phyloP scores from a whole-genome alignment of 2,113 vertebrate genomes.

The Uropsilus gracilis region DNA sequence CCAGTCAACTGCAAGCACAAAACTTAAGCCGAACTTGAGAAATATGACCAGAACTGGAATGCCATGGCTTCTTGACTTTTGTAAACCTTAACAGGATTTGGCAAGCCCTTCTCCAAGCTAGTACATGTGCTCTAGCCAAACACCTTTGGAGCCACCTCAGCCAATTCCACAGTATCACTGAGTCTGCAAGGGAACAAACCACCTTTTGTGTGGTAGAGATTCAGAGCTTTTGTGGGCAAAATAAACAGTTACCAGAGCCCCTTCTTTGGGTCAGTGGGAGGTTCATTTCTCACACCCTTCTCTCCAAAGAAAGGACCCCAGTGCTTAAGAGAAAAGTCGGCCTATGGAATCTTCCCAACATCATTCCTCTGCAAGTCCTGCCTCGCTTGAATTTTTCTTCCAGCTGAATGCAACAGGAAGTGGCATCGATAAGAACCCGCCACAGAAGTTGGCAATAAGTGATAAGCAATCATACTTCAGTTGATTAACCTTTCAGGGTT shows the following conservation, averaged over 20 bases:
- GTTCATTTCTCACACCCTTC: conserved; percentile 33
- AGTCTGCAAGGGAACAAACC: conserved; percentile 28
- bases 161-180: conserved; percentile 55
- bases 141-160: conserved; percentile 68
- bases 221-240: conserved; percentile 51
- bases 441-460: neutral
- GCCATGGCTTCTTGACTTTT: conserved; percentile 75
- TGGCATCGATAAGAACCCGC: neutral
- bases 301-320: conserved; percentile 40
- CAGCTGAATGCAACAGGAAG: conserved; percentile 3
- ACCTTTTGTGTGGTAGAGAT: conserved; percentile 69
- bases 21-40: conserved; percentile 76
- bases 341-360: neutral
- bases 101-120: conserved; percentile 69
- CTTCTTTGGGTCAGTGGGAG: conserved; percentile 43
- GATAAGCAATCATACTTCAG: neutral
- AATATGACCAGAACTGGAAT: conserved; percentile 74
- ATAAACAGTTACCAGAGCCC: conserved; percentile 61
- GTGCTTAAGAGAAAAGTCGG: neutral
- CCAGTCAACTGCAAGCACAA: conserved; percentile 69
- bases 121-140: conserved; percentile 71
- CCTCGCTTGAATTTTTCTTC: neutral
- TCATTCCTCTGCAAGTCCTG: neutral
- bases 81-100: conserved; percentile 75
- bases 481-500: neutral